Percentiles rank a stretch among this genome's conserved stretches.
These are phyloP conservation scores for Neotoxoptera formosana DNA, from an alignment of 1,140 invertebrate species.

Conservation along the genomic window DNA sequence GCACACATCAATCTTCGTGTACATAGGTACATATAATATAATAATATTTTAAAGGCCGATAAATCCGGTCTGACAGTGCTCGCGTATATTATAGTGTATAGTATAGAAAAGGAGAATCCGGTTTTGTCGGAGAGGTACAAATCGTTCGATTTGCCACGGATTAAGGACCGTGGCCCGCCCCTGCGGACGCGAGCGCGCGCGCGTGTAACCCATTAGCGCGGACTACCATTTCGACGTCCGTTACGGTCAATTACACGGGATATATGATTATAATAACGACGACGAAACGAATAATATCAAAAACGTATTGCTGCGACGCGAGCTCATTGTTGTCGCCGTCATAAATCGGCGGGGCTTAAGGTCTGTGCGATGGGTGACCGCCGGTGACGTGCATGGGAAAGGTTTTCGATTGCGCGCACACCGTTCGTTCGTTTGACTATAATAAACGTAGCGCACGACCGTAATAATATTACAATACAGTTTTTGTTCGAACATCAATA, in stretches of 20 bases:
- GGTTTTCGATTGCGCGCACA: neutral
- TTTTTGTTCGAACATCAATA: too few species aligned
- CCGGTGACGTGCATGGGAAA: neutral
- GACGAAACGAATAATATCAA: slow-evolving; percentile 42
- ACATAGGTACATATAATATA: too few species aligned
- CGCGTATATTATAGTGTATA: too few species aligned
- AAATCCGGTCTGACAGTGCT: slow-evolving; percentile 39
- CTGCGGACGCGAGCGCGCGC: neutral
- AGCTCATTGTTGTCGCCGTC: neutral
- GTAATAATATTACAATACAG: neutral
- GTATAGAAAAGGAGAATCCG: neutral
- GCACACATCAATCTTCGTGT: slow-evolving; percentile 24
- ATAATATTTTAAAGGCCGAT: slow-evolving; percentile 21
- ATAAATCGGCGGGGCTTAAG: slow-evolving; percentile 42
- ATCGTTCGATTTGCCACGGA: slow-evolving; percentile 52
- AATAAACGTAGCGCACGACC: neutral
- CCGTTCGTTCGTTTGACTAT: neutral
- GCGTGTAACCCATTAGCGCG: slow-evolving; percentile 50
- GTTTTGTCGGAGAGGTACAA: slow-evolving; percentile 37
- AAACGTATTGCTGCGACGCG: slow-evolving; percentile 31
- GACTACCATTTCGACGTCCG: slow-evolving; percentile 34
- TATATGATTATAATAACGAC: slow-evolving; percentile 29
- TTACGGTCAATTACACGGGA: slow-evolving; percentile 45
- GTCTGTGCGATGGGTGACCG: neutral
- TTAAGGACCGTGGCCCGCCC: slow-evolving; percentile 8